Conservation (phyloP, 2,797 vertebrate genomes). For the Babyrousa celebensis region DNA sequence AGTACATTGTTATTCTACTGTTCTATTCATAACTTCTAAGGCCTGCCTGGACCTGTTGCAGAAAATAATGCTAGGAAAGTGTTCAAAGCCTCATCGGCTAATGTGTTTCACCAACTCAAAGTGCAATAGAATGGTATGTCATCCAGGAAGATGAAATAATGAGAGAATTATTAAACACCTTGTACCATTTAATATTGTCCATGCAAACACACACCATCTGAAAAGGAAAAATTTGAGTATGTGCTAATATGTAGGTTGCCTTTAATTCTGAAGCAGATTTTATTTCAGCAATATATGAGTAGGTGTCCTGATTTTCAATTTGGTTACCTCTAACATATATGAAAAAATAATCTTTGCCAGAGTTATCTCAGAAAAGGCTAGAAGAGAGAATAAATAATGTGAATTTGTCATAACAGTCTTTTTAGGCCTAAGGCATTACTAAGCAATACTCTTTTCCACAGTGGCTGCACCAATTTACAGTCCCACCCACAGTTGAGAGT, state of each 20-base stretch:
- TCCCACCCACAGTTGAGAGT: too few species aligned
- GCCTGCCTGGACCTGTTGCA: constrained; percentile 89
- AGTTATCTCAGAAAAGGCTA: constrained; percentile 38
- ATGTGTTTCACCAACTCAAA: constrained; percentile 19
- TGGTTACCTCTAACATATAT: constrained; percentile 29
- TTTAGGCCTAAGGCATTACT: constrained; percentile 33
- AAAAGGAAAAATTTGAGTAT: constrained; percentile 43
- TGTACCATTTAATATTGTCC: background rate
- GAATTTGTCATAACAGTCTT: constrained; percentile 41
- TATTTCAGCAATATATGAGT: constrained; percentile 42
- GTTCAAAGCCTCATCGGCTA: constrained; percentile 49
- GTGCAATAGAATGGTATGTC: background rate
- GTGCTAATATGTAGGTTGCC: constrained; percentile 25
- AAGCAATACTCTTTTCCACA: background rate
- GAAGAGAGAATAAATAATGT: constrained; percentile 45
- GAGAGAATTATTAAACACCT: constrained; percentile 25
- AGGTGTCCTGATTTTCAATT: constrained; percentile 54
- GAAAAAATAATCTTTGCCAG: constrained; percentile 34
- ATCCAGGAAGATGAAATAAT: background rate
- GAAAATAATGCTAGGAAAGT: constrained; percentile 69
- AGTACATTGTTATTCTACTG: constrained; percentile 75
- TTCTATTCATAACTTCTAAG: constrained; percentile 76
- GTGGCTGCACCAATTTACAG: too few species aligned
- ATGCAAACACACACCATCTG: constrained; percentile 23
- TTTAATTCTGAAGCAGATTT: constrained; percentile 70